Conservation (phyloP, 2,113 vertebrate genomes). For the Uria aalge region DNA sequence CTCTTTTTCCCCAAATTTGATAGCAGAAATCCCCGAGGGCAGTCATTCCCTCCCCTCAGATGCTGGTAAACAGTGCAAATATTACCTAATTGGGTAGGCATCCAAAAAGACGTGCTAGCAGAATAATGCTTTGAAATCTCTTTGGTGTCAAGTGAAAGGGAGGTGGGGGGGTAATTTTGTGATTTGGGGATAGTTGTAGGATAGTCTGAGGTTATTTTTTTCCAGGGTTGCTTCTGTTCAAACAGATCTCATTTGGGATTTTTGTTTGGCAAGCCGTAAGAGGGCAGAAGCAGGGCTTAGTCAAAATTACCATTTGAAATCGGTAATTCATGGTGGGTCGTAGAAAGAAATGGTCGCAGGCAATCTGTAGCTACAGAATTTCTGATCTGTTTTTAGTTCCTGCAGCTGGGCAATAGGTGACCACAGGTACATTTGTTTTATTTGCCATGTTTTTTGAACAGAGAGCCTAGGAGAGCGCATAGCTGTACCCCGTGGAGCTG, state of each 20-base stretch:
- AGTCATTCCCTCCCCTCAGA: background rate
- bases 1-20: background rate
- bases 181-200: background rate
- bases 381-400: background rate
- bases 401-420: background rate
- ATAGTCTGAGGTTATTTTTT: background rate
- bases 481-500: background rate
- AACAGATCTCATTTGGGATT: background rate
- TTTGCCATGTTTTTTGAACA: background rate
- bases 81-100: background rate
- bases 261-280: background rate
- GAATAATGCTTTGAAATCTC: background rate
- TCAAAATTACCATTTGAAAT: background rate
- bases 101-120: background rate
- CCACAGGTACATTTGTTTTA: background rate
- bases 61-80: background rate
- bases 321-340: rapidly evolving
- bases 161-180: background rate
- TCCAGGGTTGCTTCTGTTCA: background rate
- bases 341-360: background rate
- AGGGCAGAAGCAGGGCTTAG: background rate
- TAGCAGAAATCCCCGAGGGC: background rate
- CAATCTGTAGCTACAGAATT: background rate
- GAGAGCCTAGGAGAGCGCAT: rapidly evolving
- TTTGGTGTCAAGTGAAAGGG: background rate